A percentile compares a stretch with the other conserved stretches of the same genome.
These are phyloP conservation scores for Polydrusus pterygomalis DNA, from an alignment of 2,888 invertebrate genomes.

Conservation along the genomic window DNA sequence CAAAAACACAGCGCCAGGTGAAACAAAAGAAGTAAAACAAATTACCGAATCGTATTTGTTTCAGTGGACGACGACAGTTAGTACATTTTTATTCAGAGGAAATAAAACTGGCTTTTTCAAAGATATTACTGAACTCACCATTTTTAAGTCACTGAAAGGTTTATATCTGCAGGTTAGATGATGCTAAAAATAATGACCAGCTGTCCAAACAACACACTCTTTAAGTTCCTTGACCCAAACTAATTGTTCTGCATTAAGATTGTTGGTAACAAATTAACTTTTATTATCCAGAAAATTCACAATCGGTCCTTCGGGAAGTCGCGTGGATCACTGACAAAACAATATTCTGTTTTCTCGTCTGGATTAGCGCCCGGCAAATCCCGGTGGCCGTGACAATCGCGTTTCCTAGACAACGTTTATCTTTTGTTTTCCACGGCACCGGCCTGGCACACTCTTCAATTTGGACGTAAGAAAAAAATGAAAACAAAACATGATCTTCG, in stretches of 20 bases:
- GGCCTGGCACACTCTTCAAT: constrained; percentile 21
- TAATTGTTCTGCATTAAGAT: constrained; percentile 25
- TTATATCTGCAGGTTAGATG: constrained; percentile 15
- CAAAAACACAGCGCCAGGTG: neutral
- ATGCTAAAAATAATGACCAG: constrained; percentile 17
- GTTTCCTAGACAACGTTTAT: constrained; percentile 32
- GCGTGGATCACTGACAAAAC: constrained; percentile 25
- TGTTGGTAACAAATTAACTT: neutral
- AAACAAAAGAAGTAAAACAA: constrained; percentile 8
- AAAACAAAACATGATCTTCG: constrained; percentile 32
- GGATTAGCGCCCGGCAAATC: constrained; percentile 26
- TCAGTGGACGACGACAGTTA: neutral
- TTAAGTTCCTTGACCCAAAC: constrained; percentile 32
- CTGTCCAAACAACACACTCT: constrained; percentile 29
- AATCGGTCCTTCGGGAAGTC: constrained; percentile 29
- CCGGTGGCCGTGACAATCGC: constrained; percentile 22
- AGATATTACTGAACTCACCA: constrained; percentile 20
- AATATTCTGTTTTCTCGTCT: constrained; percentile 7
- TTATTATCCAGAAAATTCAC: neutral
- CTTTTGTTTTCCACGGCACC: constrained; percentile 42
- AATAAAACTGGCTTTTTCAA: neutral
- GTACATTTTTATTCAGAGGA: too few relatives aligned
- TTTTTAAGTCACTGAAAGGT: constrained; percentile 16
- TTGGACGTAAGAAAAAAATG: constrained; percentile 29
- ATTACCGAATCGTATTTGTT: neutral